phyloP scores from a whole-genome alignment of 2,113 vertebrate genomes.

The Tupaia tana region DNA sequence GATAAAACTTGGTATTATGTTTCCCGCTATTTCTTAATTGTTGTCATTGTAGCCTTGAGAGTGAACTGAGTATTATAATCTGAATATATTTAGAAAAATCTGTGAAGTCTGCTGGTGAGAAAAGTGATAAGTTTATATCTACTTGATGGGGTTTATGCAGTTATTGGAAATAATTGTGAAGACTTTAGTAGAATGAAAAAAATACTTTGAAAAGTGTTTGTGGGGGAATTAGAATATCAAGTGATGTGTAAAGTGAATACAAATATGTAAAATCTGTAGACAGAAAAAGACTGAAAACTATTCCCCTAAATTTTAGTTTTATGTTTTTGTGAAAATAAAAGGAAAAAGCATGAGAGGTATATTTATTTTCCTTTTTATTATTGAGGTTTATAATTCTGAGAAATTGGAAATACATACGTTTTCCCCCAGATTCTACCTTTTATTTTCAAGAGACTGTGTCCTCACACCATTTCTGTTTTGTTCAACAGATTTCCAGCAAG shows the following conservation, averaged over 20 bases:
- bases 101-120: conserved; percentile 27
- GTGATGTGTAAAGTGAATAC: not conserved
- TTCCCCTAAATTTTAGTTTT: conserved; percentile 22
- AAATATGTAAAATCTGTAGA: conserved; percentile 46
- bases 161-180: conserved; percentile 54
- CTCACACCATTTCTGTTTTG: conserved; percentile 68
- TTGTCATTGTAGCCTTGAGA: not conserved
- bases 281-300: conserved; percentile 30
- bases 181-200: conserved; percentile 6
- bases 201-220: conserved; percentile 54
- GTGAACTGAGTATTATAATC: conserved; percentile 23
- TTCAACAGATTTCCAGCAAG: conserved; percentile 93
- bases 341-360: conserved; percentile 41
- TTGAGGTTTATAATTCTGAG: conserved; percentile 61
- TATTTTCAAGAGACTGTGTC: conserved; percentile 35
- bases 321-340: conserved; percentile 67
- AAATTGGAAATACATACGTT: conserved; percentile 47
- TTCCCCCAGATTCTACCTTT: conserved; percentile 25
- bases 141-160: not conserved
- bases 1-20: not conserved
- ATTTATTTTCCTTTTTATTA: conserved; percentile 49
- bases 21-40: conserved; percentile 28
- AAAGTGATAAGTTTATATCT: conserved; percentile 48
- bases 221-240: conserved; percentile 25
- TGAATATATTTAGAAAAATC: conserved; percentile 58